Base-by-base conservation (phyloP, 2,888 invertebrate genomes). In the Torymus auratus region DNA sequence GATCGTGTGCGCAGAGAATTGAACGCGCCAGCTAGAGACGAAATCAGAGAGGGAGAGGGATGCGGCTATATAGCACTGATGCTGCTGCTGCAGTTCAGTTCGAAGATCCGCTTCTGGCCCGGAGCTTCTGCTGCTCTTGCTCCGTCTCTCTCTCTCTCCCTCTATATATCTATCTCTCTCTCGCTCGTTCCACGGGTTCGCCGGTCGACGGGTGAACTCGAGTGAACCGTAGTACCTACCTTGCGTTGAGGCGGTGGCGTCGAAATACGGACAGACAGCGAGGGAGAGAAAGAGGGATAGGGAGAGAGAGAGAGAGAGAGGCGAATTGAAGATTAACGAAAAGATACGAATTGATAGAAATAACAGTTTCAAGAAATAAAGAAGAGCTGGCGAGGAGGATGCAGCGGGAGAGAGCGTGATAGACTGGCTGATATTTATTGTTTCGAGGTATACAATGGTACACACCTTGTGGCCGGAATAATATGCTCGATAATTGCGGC, bases 151-250 rank as follows among this genome's bases (percentile, higher is more conserved):
- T 55, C 41, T 15, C 23, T 2, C 17, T 17, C 15, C 4, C 23
- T 60, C 10, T 17, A 20, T 23, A 4, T 60, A 56, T 73, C 67
- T 65, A 15, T 28, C 72, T 71, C 71, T 55, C 52, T 58, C 68
- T 67, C 58, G 58, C 52, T 67, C 52, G 53, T 84, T 81, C 84
- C 86, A 85, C 85, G 88, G 87, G 88, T 89, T 89, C 88, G 88
- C 86, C 88, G 89, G 88, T 89, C 89, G 88, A 86, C 86, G 84
- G 86, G 87, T 89, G 89, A 89, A 89, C 89, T 89, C 89, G 88
- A 87, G 86, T 89, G 89, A 89, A 89, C 89, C 87, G 86, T 84
- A 85, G 17, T 20, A 20, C 1, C 1, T 72, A 68, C 86, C 85
- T 84, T 83, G 84, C 83, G 20, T 52, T 14, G 69, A 53, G 2